These are phyloP conservation scores for Oryzias curvinotus DNA, from an alignment of 2,113 vertebrate genomes.

Conservation along the genomic window DNA sequence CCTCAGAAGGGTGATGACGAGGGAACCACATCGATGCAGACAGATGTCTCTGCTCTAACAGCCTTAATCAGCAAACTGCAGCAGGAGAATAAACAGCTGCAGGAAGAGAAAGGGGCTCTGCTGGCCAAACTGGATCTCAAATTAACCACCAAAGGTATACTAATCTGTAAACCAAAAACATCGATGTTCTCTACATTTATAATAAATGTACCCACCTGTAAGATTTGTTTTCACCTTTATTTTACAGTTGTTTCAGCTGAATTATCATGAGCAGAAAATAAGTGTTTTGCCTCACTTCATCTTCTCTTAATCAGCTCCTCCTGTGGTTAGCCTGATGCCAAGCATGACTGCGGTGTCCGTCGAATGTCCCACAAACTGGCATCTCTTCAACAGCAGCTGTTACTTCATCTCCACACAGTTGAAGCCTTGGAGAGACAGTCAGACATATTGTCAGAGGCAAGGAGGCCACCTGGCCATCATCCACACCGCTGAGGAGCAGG, in stretches of 20 bases:
- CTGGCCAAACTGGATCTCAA: conserved; percentile 13
- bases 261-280: neutral
- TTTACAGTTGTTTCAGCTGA: neutral
- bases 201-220: no score
- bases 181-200: neutral
- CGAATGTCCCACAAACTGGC: conserved; percentile 55
- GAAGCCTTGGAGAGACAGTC: conserved; percentile 36
- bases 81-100: conserved; percentile 52
- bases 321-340: neutral
- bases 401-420: conserved; percentile 57
- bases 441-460: conserved; percentile 43
- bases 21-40: conserved; percentile 1
- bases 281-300: fast-evolving
- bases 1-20: neutral
- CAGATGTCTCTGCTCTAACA: conserved; percentile 25
- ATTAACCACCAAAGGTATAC: conserved; percentile 20
- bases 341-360: neutral
- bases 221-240: neutral
- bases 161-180: neutral
- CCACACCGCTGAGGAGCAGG: conserved; percentile 72
- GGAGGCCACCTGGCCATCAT: conserved; percentile 74
- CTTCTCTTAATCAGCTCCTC: conserved; percentile 7
- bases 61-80: conserved; percentile 23
- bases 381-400: conserved; percentile 64
- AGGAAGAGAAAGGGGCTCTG: conserved; percentile 46